A percentile compares a stretch with the other conserved stretches of the same genome.
These are phyloP conservation scores for Marmota monax DNA, from an alignment of 2,113 vertebrate species.

Conservation along the genomic window DNA sequence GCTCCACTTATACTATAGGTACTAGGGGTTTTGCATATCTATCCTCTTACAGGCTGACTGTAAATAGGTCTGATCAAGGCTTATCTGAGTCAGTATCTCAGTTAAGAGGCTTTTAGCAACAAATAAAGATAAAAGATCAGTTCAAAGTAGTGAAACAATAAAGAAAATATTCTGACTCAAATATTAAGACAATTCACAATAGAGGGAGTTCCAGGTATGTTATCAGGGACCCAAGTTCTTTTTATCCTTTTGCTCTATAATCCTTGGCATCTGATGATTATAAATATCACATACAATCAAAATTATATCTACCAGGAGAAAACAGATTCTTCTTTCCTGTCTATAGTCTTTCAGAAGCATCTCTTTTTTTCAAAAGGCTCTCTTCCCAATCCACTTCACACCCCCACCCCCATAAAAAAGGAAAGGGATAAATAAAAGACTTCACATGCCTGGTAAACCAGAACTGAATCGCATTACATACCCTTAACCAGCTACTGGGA, in stretches of 20 bases:
- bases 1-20: background rate
- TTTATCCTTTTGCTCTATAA: background rate
- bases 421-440: too few relatives aligned
- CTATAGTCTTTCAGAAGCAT: background rate
- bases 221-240: background rate
- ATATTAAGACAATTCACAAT: background rate
- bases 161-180: background rate
- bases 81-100: background rate
- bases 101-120: background rate
- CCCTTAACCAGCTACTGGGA: background rate
- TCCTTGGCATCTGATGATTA: background rate
- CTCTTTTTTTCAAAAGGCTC: background rate
- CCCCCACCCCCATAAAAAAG: background rate
- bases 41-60: background rate
- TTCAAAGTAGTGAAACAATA: conserved; percentile 6
- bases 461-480: background rate
- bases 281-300: background rate
- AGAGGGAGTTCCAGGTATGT: background rate
- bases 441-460: background rate
- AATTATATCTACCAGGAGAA: background rate
- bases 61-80: background rate
- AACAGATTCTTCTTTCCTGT: background rate
- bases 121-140: background rate
- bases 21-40: background rate
- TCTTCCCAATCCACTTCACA: background rate